Base-by-base conservation (phyloP, 2,797 vertebrate genomes). In the Scolopax rusticola region DNA sequence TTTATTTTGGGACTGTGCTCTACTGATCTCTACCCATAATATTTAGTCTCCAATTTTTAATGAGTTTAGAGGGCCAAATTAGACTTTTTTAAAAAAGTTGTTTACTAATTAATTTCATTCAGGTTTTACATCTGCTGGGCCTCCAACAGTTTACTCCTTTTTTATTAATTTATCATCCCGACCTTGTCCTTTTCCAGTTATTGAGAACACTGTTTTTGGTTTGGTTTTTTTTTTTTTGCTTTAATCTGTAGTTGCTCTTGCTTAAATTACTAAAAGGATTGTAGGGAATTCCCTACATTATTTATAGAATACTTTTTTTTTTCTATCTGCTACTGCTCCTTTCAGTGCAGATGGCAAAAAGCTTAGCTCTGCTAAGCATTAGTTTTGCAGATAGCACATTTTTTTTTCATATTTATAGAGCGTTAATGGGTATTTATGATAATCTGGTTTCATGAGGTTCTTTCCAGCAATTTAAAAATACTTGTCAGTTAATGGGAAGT, bases 1-100 rank as follows among this genome's bases (percentile, higher is more conserved):
- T 95, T 91, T 92, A 82, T 93, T 93, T 87, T 93, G 67, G 63
- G 70, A 74, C 68, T 90, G 43, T 93, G 79, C 47, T 89, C 28
- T 94, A 51, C 76, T 84, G 76, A 90, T 86, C 36, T 85, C n/a
- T 87, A 79, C 71, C 68, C 71, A 60, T 94, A 87, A 80, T 93
- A 94, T 77, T 97, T 92, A 51, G 87, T 88, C 53, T 93, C 25
- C 59, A 47, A 8, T 86, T 83, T 92, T 61, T 80, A 90, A 91
- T 86, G 3, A 82, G 57, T 89, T 87, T 85, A 65, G 30, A 84
- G 41, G 78, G 59, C 63, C 33, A 85, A 90, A 69, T 76, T 61
- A 40, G 59, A 63, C 47, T 56, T 30, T 61, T 47, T 45, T 23
- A 7, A 12, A 47, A 47, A 47, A 23, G 23, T 70, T 83, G 86